A percentile compares a stretch with the other conserved stretches of the same genome.
Evolutionary conservation across 92 coral and sea anemone species (phyloP).

Genomic region (Epizoanthus scotinus): DNA sequence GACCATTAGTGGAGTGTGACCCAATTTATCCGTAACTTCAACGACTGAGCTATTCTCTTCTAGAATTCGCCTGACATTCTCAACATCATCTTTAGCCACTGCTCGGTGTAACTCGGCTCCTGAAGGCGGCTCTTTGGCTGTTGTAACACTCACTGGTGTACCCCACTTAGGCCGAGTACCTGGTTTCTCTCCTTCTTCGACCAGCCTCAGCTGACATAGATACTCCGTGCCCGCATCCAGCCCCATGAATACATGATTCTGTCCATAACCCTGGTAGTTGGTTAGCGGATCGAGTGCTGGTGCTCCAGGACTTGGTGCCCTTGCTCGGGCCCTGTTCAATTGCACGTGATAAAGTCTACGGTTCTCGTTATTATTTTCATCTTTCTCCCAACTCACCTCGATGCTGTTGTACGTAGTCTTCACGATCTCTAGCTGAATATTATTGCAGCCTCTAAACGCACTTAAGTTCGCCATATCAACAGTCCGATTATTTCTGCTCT

Average conservation of each 20-base stretch:
- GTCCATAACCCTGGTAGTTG: slow-evolving; percentile 90
- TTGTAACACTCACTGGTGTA: slow-evolving; percentile 65
- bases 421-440: slow-evolving; percentile 57
- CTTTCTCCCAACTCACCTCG: slow-evolving; percentile 80
- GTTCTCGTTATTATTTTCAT: slow-evolving; percentile 57
- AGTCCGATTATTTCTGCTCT: neutral
- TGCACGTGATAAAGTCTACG: slow-evolving; percentile 74
- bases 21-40: slow-evolving; percentile 93
- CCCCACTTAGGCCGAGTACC: slow-evolving; percentile 77
- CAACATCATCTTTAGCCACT: slow-evolving; percentile 78
- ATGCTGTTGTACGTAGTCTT: slow-evolving; percentile 95
- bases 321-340: slow-evolving; percentile 70
- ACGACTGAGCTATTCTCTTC: slow-evolving; percentile 82
- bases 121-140: slow-evolving; percentile 94
- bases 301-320: slow-evolving; percentile 86
- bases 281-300: slow-evolving; percentile 82
- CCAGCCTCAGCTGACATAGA: slow-evolving; percentile 60
- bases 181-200: slow-evolving; percentile 60
- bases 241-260: slow-evolving; percentile 78
- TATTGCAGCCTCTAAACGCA: slow-evolving; percentile 3
- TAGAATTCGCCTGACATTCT: slow-evolving; percentile 75
- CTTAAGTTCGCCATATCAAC: slow-evolving; percentile 19
- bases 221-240: slow-evolving; percentile 89
- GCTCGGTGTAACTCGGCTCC: slow-evolving; percentile 96
- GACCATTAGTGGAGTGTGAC: slow-evolving; percentile 91